Percentiles rank a stretch among this genome's conserved stretches.
These are phyloP conservation scores for Intellagama lesueurii DNA, from an alignment of 2,797 vertebrate species.

Conservation along the genomic window DNA sequence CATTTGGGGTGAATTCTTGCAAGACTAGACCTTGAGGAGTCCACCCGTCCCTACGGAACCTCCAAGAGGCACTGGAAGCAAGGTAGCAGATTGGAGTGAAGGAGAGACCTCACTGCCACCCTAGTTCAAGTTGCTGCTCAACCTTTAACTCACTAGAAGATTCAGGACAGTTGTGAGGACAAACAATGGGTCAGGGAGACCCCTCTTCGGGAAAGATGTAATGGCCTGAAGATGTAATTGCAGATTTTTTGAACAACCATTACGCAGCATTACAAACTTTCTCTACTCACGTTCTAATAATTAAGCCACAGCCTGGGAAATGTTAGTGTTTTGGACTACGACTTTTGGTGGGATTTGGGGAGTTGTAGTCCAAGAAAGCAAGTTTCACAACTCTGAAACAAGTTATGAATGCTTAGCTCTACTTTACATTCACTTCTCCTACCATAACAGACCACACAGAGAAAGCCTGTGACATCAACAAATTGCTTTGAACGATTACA, in stretches of 20 bases:
- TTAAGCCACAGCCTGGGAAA: no score
- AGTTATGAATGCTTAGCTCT: not conserved
- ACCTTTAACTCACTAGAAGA: no score
- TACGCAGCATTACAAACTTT: no score
- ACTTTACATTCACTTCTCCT: not conserved
- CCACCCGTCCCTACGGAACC: not conserved
- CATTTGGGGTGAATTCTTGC: not conserved
- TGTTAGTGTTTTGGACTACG: not conserved
- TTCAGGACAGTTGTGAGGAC: no score
- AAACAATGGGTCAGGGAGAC: no score
- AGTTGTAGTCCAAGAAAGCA: not conserved
- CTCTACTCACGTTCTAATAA: no score
- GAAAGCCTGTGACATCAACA: conserved; percentile 17
- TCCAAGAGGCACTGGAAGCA: not conserved
- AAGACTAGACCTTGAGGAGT: not conserved
- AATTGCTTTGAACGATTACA: conserved; percentile 21
- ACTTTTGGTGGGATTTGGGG: not conserved
- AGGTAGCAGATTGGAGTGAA: no score
- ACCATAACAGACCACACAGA: conserved; percentile 13
- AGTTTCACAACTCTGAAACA: not conserved
- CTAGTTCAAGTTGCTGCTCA: no score
- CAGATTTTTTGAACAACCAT: no score
- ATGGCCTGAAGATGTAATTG: no score
- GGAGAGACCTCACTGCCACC: no score
- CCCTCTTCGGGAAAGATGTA: no score